Conservation (phyloP, 2,888 invertebrate species). For the Tetheella fluctuosa region DNA sequence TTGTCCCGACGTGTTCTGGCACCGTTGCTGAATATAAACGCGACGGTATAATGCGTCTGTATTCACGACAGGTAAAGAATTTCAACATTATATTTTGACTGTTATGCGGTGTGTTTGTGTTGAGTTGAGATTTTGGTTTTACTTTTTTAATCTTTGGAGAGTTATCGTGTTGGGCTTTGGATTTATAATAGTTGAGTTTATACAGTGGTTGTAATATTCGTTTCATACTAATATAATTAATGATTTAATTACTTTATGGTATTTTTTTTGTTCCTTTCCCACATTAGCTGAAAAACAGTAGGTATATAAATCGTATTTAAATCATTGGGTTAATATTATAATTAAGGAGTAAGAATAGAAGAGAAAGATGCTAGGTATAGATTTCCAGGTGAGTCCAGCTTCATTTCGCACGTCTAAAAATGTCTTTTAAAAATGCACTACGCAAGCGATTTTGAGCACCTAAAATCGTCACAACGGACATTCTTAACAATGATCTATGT, state of each 20-base stretch:
- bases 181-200: not conserved
- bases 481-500: conserved; percentile 5
- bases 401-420: too few relatives aligned
- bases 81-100: conserved; percentile 32
- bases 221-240: too few relatives aligned
- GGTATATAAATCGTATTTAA: too few relatives aligned
- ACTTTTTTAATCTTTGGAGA: not conserved
- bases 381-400: too few relatives aligned
- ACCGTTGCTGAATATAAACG: conserved; percentile 31
- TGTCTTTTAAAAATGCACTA: too few relatives aligned
- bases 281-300: too few relatives aligned
- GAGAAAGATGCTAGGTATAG: too few relatives aligned
- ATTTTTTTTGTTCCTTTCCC: too few relatives aligned
- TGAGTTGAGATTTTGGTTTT: not conserved
- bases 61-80: conserved; percentile 50
- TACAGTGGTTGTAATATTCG: not conserved
- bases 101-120: conserved; percentile 2
- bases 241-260: too few relatives aligned
- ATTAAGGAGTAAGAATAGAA: too few relatives aligned
- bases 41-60: conserved; percentile 23
- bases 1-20: conserved; percentile 49
- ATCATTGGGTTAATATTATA: too few relatives aligned
- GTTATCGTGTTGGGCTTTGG: not conserved
- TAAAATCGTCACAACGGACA: not conserved
- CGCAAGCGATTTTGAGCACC: not conserved